phyloP scores from a whole-genome alignment of 2,797 vertebrate genomes.

The Pampus argenteus region DNA sequence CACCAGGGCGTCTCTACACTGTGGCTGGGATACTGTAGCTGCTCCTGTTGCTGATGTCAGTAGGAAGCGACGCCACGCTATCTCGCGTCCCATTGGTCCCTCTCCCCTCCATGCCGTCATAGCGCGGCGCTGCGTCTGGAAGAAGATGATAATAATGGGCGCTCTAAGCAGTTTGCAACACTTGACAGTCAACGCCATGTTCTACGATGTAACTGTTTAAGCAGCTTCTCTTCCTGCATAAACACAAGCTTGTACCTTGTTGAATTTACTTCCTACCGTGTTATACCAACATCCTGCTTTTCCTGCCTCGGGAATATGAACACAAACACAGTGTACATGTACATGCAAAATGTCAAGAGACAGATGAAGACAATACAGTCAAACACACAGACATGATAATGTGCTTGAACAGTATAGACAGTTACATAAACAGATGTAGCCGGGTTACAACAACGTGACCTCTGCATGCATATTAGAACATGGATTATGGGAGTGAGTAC shows the following conservation, averaged over 20 bases:
- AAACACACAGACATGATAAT: conserved; percentile 9
- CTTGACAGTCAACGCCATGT: conserved; percentile 26
- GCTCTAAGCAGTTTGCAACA: conserved; percentile 68
- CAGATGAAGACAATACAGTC: conserved; percentile 22
- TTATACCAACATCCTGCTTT: conserved; percentile 18
- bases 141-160: conserved; percentile 79
- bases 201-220: conserved; percentile 10
- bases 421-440: conserved; percentile 12
- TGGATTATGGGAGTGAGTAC: conserved; percentile 20
- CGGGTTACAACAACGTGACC: conserved; percentile 23
- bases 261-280: conserved; percentile 5
- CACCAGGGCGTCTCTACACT: conserved; percentile 72
- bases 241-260: conserved; percentile 11
- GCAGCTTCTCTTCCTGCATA: conserved; percentile 18
- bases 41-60: conserved; percentile 80
- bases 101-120: conserved; percentile 79
- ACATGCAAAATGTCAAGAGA: conserved; percentile 36
- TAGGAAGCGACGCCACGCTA: conserved; percentile 76
- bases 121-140: conserved; percentile 81
- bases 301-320: conserved; percentile 28
- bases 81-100: conserved; percentile 77
- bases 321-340: conserved; percentile 37
- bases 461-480: conserved; percentile 58
- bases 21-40: conserved; percentile 80
- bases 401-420: conserved; percentile 8